Evolutionary conservation across 2,888 invertebrate species (phyloP), one percentile per base, ranked within the genome.

Genomic region (Antheraea assamensis): DNA sequence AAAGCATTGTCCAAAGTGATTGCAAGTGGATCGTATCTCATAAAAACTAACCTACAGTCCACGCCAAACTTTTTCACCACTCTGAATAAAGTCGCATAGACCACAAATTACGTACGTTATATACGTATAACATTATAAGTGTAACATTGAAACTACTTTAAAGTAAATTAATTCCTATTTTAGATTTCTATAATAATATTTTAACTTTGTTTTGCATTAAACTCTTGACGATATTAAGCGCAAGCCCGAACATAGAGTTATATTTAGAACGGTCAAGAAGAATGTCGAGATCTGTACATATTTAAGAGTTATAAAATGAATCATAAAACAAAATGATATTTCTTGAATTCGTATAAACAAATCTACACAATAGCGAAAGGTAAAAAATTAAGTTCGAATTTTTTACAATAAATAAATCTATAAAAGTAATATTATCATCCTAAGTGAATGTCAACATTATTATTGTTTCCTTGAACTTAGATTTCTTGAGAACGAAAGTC

Each of bases 401-500:
- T 42, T 42, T 42, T 42, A 19, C 52, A 19, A 52, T 52, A 7
- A 19, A 52, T 3, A n/a, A 52, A 52, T 52, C 52, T 52, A 21
- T 52, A 8, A 52, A 52, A 52, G 52, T 52, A 21, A 21, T 52
- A 7, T 21, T 21, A 21, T 52, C 21, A 19, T 19, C 52, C 21
- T 21, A 52, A 52, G 21, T n/a, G 15, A 72, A 21, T 17, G 30
- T 19, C 52, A 55, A 55, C 31, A 52, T 64, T 30, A 64, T 64
- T 30, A 30, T 21, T 0, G 13, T 52, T 55, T 8, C 71, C 71
- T 49, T 71, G 52, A 71, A 71, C 73, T 35, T 35, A 15, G 4
- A 19, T 68, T 71, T 68, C 21, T 19, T 42, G 66, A 66, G 71
- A 64, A 71, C 52, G 19, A 58, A 31, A 55, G 71, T 71, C 24